Base-by-base conservation (phyloP, 2,113 vertebrate genomes). In the Motacilla alba region DNA sequence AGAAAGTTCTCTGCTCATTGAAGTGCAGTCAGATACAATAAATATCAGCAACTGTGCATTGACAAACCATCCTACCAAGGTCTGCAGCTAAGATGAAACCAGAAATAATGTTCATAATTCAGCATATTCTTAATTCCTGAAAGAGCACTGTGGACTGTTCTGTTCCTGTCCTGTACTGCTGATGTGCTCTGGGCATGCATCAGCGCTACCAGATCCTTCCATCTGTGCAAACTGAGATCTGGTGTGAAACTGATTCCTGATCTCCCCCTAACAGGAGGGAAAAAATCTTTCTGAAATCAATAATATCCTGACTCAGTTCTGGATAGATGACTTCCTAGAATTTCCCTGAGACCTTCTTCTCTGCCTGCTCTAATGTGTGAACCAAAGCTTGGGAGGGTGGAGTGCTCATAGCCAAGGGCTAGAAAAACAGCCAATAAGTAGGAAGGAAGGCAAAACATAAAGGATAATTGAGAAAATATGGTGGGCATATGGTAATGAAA, bases 11-110 rank as follows among this genome's bases (percentile, higher is more conserved):
- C 75, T 87, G 39, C 13, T 47, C 87, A 68, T 3, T 83, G 84
- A 96, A 87, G 82, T 39, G 63, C 67, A 95, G 76, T 90, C 94
- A 90, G 74, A 68, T 62, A 69, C 72, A 96, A 64, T 84, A 77
- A 87, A 55, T 88, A 81, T 35, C 89, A 92, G 67, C 46, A 94
- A 77, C 67, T 55, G 33, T 60, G 83, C 52, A 66, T 4, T 59
- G 78, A 84, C 52, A 85, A 94, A 56, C 12, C 37, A 83, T 41
- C 50, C 66, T 33, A 21, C 39, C 59, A 60, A 64, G 16, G 27
- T 60, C n/a, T 68, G 43, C 24, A 41, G 18, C 58, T 78, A 24
- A 84, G 6, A 28, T 6, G 24, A 84, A 82, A 64, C 10, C 39
- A n/a, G n/a, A 35, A 62, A 78, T 46, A 46, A n/a, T 18, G 14